Evolutionary conservation across 2,113 vertebrate species (phyloP).

Genomic region (Scomber scombrus): DNA sequence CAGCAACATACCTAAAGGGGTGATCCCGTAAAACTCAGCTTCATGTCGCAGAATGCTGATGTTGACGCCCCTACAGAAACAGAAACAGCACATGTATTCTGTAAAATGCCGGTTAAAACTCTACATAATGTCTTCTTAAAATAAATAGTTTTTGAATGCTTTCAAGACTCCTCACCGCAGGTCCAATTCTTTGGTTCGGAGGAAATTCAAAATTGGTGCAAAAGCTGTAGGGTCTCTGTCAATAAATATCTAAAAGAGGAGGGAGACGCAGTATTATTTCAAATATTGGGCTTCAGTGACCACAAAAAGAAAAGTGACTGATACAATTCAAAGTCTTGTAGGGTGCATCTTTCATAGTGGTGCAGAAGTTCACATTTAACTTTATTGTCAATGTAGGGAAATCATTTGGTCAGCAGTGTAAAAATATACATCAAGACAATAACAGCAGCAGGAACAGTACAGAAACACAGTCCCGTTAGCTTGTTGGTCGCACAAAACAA

Average conservation of each 20-base stretch:
- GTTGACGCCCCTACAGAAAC: slow-evolving; percentile 91
- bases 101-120: background rate
- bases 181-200: slow-evolving; percentile 98
- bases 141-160: slow-evolving; percentile 15
- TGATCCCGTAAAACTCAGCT: slow-evolving; percentile 99
- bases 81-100: slow-evolving; percentile 26
- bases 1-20: slow-evolving; percentile 90
- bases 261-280: background rate
- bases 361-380: background rate
- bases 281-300: background rate
- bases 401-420: too few species aligned
- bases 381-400: background rate
- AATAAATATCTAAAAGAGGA: slow-evolving; percentile 95
- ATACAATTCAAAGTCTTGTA: background rate
- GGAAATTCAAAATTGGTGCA: slow-evolving; percentile 99
- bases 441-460: too few species aligned
- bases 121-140: background rate
- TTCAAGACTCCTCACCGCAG: slow-evolving; percentile 86
- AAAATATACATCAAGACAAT: too few species aligned
- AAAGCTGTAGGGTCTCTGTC: slow-evolving; percentile 98
- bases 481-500: too few species aligned
- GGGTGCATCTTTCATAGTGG: background rate
- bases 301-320: background rate
- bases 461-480: too few species aligned
- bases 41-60: slow-evolving; percentile 96